Base-by-base conservation (phyloP, 2,113 vertebrate species). In the Rostratula benghalensis region DNA sequence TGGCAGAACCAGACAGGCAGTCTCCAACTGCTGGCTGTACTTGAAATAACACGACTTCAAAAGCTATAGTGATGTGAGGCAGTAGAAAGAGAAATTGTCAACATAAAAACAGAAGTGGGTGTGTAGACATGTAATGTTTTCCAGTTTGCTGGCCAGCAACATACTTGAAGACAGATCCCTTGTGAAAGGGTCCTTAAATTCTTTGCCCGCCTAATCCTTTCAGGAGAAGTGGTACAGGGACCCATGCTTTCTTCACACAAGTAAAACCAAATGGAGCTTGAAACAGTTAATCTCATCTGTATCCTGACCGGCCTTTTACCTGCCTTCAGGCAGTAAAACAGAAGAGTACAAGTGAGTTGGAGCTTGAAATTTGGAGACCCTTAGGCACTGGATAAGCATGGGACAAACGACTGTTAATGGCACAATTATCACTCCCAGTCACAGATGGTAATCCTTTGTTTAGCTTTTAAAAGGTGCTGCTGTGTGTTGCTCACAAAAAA, bases 1-100 rank as follows among this genome's bases (percentile, higher is more conserved):
- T 87, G 45, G 84, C 78, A 76, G 84, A 87, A 94, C 27, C 74
- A 89, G 94, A 91, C 90, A 96, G 70, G 28, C 74, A 80, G 87
- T 69, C 81, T 95, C 82, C 92, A 83, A 0, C 87, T 74, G 53
- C 80, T 96, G 92, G 71, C 87, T 91, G 0, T 79, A 43, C 74
- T 90, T 96, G 74, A 93, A 96, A 88, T 90, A 61, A 77, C 78
- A 91, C 91, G 46, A 46, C 78, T 79, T 95, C 78, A 93, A 89
- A 94, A 87, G 74, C 54, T 54, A 3, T 11, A 22, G 24, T 19
- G 65, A 81, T 82, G 43, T 56, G 64, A 91, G 51, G 35, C 90
- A 61, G 27, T 53, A 70, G 22, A 59, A 83, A 94, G 46, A 70
- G 22, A 59, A 83, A 94, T 41, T 74, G 76, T 59, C 94, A 69